These are phyloP conservation scores for Mastomys coucha DNA, from an alignment of 2,113 vertebrate genomes.

Conservation along the genomic window DNA sequence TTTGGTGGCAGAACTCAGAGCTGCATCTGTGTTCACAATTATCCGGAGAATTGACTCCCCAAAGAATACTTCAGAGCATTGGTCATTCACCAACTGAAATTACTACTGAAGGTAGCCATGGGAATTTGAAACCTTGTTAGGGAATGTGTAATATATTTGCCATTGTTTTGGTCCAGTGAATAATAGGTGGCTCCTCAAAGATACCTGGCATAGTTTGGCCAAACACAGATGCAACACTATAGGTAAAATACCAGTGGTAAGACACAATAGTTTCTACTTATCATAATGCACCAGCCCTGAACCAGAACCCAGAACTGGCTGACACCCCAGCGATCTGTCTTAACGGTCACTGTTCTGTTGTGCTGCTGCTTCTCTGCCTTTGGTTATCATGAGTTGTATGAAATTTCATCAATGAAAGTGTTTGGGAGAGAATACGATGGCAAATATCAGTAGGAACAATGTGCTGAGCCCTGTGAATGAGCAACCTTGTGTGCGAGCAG, in stretches of 20 bases:
- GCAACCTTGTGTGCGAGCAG: too few relatives aligned
- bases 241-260: conserved; percentile 58
- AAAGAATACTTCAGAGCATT: neutral
- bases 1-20: neutral
- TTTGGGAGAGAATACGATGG: neutral
- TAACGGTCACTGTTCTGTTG: conserved; percentile 30
- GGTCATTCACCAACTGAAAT: neutral
- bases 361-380: conserved; percentile 21
- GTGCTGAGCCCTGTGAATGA: neutral
- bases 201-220: conserved; percentile 58
- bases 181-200: conserved; percentile 49
- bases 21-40: neutral
- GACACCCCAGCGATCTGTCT: neutral
- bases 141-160: conserved; percentile 36
- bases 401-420: neutral
- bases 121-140: neutral
- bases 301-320: conserved; percentile 31
- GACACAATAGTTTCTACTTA: conserved; percentile 64
- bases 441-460: neutral
- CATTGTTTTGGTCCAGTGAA: conserved; percentile 57
- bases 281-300: conserved; percentile 25
- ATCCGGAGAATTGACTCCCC: neutral
- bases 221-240: conserved; percentile 67
- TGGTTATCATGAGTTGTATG: neutral
- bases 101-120: neutral